Percentiles rank a stretch among this genome's conserved stretches.
Conservation (phyloP, 2,113 vertebrate genomes). For the Columba janthina region DNA sequence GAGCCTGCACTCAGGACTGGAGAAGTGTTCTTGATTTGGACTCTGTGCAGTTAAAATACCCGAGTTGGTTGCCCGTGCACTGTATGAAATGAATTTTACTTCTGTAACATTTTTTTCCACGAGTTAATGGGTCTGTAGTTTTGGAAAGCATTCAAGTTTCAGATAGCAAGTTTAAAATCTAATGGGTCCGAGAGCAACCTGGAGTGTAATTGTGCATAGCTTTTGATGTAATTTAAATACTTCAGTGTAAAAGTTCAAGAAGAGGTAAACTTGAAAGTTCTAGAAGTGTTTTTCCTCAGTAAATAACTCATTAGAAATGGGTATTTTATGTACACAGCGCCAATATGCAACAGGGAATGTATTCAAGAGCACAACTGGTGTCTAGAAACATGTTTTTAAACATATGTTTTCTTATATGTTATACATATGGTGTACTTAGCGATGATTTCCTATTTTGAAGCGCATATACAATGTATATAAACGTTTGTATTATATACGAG, state of each 20-base stretch:
- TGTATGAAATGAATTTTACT: neutral
- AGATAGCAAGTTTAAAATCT: neutral
- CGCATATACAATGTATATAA: constrained; percentile 22
- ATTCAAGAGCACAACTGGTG: neutral
- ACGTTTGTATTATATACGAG: neutral
- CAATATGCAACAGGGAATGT: neutral
- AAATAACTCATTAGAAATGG: neutral
- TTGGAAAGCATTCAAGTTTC: neutral
- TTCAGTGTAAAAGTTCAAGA: neutral
- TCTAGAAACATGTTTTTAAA: neutral
- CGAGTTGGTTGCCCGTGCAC: neutral
- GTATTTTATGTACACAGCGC: neutral
- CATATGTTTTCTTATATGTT: constrained; percentile 12
- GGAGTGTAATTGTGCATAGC: neutral
- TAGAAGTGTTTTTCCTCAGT: neutral
- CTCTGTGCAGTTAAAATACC: neutral
- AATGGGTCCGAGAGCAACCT: neutral
- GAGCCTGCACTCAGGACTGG: neutral
- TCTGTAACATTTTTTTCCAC: neutral
- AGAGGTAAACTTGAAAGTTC: neutral
- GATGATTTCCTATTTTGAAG: neutral
- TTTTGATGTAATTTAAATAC: neutral
- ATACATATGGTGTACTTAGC: constrained; percentile 34
- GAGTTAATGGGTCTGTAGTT: neutral
- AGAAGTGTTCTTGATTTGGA: neutral